These are phyloP conservation scores for Leptestheria dahalacensis DNA, from an alignment of 1,140 invertebrate species.

Conservation along the genomic window DNA sequence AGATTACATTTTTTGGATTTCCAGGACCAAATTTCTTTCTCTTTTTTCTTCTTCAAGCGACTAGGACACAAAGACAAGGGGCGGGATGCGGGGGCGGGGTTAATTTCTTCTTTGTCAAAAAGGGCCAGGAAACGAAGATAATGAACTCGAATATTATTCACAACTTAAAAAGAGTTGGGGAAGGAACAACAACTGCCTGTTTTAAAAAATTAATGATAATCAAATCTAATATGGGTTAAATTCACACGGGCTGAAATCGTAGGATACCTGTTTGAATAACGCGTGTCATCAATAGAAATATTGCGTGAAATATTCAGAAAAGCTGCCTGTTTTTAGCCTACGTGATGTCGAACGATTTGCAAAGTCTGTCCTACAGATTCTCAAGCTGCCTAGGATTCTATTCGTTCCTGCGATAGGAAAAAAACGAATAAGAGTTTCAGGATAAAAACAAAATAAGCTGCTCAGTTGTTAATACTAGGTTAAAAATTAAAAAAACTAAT, in stretches of 20 bases:
- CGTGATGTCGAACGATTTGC: too few relatives aligned
- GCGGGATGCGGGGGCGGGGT: background rate
- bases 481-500: background rate
- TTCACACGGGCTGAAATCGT: background rate
- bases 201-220: background rate
- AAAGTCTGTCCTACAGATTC: too few relatives aligned
- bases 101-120: too few relatives aligned
- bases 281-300: background rate
- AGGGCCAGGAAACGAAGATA: too few relatives aligned
- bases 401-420: background rate
- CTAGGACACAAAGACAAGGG: background rate
- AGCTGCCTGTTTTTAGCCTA: too few relatives aligned
- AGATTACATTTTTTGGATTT: background rate
- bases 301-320: background rate
- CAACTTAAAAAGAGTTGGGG: too few relatives aligned
- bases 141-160: background rate
- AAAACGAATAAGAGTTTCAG: background rate
- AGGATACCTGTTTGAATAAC: background rate
- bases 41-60: background rate
- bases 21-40: background rate
- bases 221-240: background rate
- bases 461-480: background rate
- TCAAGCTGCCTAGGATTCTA: too few relatives aligned
- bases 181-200: background rate
- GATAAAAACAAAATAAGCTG: background rate